phyloP scores from a whole-genome alignment of 2,113 vertebrate genomes.

The Sebastes fasciatus region DNA sequence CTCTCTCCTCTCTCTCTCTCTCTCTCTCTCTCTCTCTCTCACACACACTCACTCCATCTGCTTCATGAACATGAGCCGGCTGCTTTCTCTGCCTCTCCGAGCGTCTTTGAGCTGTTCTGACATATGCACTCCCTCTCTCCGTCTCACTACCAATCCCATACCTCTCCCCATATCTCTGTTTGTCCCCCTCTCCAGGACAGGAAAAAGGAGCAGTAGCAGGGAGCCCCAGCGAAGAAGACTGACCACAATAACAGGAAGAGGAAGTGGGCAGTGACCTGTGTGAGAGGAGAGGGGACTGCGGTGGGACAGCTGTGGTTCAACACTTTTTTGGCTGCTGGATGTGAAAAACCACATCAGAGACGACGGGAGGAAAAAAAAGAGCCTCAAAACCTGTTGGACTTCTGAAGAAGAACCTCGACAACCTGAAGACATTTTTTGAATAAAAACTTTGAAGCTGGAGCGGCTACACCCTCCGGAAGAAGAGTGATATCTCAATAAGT shows the following conservation, averaged over 20 bases:
- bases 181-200: constrained; percentile 71
- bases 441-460: constrained; percentile 12
- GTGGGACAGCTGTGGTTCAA: constrained; percentile 52
- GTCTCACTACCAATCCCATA: constrained; percentile 22
- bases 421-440: background rate
- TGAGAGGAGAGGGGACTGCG: constrained; percentile 14
- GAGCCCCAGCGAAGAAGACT: constrained; percentile 51
- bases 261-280: constrained; percentile 85
- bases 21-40: constrained; percentile 2
- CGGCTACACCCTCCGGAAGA: background rate
- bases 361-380: constrained; percentile 8
- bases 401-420: constrained; percentile 36
- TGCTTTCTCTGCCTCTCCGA: constrained; percentile 67
- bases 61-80: constrained; percentile 67
- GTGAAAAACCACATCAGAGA: constrained; percentile 59
- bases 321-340: constrained; percentile 43
- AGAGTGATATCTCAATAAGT: background rate
- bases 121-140: constrained; percentile 45
- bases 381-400: constrained; percentile 59
- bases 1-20: constrained; percentile 23
- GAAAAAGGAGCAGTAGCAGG: constrained; percentile 69
- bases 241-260: constrained; percentile 91
- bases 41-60: constrained; percentile 73
- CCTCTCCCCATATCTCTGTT: background rate
- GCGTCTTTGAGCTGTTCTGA: constrained; percentile 67